These are phyloP conservation scores for Atherinomorus stipes DNA, from an alignment of 2,113 vertebrate species.

Conservation along the genomic window DNA sequence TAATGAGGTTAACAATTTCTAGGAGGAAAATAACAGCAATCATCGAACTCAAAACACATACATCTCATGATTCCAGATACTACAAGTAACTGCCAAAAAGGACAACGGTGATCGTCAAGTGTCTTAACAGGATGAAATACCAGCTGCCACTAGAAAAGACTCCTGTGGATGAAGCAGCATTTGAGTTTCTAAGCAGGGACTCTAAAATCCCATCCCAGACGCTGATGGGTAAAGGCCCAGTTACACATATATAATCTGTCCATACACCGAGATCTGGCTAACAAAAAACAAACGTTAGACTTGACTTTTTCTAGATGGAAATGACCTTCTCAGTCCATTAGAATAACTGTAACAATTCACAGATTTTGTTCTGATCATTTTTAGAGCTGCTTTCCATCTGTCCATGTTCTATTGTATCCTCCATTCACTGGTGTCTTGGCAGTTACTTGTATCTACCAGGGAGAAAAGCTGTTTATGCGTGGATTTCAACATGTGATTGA, in stretches of 20 bases:
- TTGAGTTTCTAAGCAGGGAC: constrained; percentile 3
- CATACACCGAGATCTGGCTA: constrained; percentile 15
- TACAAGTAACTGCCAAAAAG: constrained; percentile 57
- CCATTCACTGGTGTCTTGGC: constrained; percentile 35
- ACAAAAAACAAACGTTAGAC: neutral
- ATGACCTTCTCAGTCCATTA: too few relatives aligned
- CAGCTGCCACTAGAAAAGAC: neutral
- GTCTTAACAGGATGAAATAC: constrained; percentile 4
- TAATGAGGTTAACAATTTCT: neutral
- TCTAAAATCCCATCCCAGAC: constrained; percentile 32
- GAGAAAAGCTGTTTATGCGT: constrained; percentile 16
- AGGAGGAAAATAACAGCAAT: constrained; percentile 4
- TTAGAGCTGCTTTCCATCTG: neutral
- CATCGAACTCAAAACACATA: constrained; percentile 25
- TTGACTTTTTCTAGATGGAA: too few relatives aligned
- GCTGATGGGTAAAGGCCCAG: constrained; percentile 13
- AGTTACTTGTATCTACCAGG: constrained; percentile 43
- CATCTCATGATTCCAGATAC: constrained; percentile 46
- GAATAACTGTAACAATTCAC: too few relatives aligned
- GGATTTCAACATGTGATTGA: neutral
- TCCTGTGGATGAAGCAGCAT: neutral
- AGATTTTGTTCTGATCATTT: neutral
- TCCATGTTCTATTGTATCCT: constrained; percentile 10
- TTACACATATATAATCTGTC: neutral
- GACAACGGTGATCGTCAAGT: constrained; percentile 6